Evolutionary conservation across 1,140 invertebrate genomes (phyloP).

Genomic region (Drosophila insularis): DNA sequence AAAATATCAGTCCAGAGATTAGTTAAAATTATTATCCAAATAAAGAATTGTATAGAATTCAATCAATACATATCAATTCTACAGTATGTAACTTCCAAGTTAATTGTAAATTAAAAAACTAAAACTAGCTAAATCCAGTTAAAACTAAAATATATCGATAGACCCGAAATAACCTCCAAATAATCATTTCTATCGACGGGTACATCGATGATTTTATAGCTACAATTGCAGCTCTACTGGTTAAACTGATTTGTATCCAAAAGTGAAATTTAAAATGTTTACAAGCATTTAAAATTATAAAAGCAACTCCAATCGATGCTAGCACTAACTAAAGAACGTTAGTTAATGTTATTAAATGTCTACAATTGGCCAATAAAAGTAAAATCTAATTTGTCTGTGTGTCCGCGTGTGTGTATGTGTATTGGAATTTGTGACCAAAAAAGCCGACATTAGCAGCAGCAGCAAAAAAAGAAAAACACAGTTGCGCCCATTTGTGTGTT

Average conservation of each 20-base stretch:
- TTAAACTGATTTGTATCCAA: slow-evolving; percentile 1
- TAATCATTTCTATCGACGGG: not conserved
- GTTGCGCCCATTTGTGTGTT: slow-evolving; percentile 64
- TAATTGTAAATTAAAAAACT: too few relatives aligned
- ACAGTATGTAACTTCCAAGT: too few relatives aligned
- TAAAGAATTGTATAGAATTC: too few relatives aligned
- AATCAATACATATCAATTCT: too few relatives aligned
- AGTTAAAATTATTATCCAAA: too few relatives aligned
- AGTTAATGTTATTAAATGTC: not conserved
- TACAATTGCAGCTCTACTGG: not conserved
- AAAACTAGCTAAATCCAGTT: too few relatives aligned
- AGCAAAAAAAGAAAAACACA: slow-evolving; percentile 37
- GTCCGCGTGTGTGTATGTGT: slow-evolving; percentile 43
- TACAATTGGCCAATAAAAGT: not conserved
- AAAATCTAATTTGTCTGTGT: slow-evolving; percentile 37
- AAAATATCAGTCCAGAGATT: not conserved
- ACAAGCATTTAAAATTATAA: not conserved
- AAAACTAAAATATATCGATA: not conserved
- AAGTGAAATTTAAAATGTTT: slow-evolving; percentile 1
- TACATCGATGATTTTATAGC: slow-evolving; percentile 1
- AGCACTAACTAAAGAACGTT: not conserved
- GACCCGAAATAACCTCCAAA: not conserved
- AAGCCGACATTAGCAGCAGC: slow-evolving; percentile 66
- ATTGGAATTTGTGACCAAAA: slow-evolving; percentile 61
- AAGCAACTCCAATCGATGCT: not conserved